These are phyloP conservation scores for Drosophila neonasuta DNA, from an alignment of 2,888 invertebrate species.

Conservation along the genomic window DNA sequence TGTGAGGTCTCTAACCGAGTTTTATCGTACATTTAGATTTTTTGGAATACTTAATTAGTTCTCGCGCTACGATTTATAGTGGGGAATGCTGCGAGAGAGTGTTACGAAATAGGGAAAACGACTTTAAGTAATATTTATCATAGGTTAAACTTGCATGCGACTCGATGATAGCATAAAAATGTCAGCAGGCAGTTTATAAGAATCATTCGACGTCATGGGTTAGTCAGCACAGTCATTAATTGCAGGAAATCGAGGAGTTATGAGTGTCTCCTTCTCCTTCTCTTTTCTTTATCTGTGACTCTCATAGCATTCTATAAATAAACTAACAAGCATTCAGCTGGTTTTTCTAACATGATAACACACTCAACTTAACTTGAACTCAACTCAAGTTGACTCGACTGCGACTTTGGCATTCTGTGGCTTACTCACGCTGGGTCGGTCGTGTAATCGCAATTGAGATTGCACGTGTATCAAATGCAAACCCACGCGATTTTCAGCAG, in stretches of 20 bases:
- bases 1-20: constrained; percentile 55
- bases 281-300: constrained; percentile 9
- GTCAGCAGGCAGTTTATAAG: constrained; percentile 41
- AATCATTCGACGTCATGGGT: constrained; percentile 28
- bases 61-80: constrained; percentile 45
- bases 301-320: constrained; percentile 36
- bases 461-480: constrained; percentile 38
- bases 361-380: not conserved
- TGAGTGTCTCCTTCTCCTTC: constrained; percentile 23
- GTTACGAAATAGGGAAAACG: constrained; percentile 37
- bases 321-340: constrained; percentile 29
- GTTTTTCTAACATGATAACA: constrained; percentile 31
- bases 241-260: constrained; percentile 54
- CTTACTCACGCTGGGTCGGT: constrained; percentile 30
- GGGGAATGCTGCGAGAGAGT: constrained; percentile 2
- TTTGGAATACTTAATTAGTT: constrained; percentile 64
- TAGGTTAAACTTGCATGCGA: constrained; percentile 9
- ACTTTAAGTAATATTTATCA: constrained; percentile 22
- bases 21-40: constrained; percentile 45
- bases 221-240: constrained; percentile 33
- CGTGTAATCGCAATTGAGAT: constrained; percentile 20
- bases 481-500: constrained; percentile 21
- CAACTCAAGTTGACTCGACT: not conserved
- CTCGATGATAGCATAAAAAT: constrained; percentile 38
- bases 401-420: constrained; percentile 24